A percentile compares a stretch with the other conserved stretches of the same genome.
These are phyloP conservation scores for Palythoa grandis DNA, from an alignment of 92 coral and sea anemone genomes.

Conservation along the genomic window DNA sequence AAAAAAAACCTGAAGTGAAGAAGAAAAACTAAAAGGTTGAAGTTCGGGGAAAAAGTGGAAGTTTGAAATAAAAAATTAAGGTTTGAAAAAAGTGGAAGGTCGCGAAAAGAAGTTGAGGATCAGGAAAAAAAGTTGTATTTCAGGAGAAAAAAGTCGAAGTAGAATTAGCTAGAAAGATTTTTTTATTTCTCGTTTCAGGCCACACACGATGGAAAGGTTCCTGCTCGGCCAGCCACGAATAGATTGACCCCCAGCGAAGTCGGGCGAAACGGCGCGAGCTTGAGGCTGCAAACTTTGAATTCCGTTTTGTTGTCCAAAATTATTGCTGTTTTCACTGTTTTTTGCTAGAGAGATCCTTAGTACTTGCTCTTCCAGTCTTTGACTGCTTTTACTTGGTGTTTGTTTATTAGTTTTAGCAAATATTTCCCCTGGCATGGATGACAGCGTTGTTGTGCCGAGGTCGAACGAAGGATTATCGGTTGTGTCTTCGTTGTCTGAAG, in stretches of 20 bases:
- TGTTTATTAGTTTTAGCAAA: not conserved
- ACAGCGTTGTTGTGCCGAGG: conserved; percentile 96
- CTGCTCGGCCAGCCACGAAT: conserved; percentile 75
- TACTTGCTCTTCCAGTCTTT: not conserved
- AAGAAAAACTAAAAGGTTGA: too few relatives aligned
- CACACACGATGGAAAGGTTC: not conserved
- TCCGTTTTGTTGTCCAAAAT: not conserved
- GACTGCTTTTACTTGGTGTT: not conserved
- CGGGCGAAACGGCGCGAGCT: conserved; percentile 59
- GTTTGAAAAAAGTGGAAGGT: too few relatives aligned
- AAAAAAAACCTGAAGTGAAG: too few relatives aligned
- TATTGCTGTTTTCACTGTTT: not conserved
- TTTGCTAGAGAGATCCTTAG: conserved; percentile 3
- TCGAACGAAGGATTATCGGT: conserved; percentile 95
- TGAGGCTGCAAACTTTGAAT: conserved; percentile 41
- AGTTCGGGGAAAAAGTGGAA: too few relatives aligned
- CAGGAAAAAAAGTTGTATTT: too few relatives aligned
- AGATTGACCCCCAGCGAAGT: conserved; percentile 73
- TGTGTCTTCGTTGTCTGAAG: conserved; percentile 98
- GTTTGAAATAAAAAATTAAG: too few relatives aligned
- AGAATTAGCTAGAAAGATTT: too few relatives aligned
- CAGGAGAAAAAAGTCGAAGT: too few relatives aligned
- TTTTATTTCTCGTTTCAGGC: conserved; percentile 13
- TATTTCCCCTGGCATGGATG: conserved; percentile 68
- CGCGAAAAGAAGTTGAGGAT: too few relatives aligned